These are phyloP conservation scores for Genyomyrus donnyi DNA, from an alignment of 2,113 vertebrate species.

Conservation along the genomic window DNA sequence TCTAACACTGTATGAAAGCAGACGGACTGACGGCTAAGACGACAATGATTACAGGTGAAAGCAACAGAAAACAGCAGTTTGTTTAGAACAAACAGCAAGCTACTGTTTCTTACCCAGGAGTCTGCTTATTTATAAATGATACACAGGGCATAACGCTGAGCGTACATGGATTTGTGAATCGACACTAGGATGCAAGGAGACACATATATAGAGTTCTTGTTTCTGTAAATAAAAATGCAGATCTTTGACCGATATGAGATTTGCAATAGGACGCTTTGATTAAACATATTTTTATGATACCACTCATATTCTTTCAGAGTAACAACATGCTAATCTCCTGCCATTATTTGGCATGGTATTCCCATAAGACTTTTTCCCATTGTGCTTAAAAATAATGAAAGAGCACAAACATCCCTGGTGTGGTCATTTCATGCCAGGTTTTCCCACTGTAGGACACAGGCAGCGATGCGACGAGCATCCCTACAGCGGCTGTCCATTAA, in stretches of 20 bases:
- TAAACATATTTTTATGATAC: background rate
- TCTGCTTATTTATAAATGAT: background rate
- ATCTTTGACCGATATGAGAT: background rate
- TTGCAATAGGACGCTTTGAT: background rate
- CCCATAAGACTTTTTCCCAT: background rate
- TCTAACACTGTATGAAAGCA: background rate
- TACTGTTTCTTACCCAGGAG: background rate
- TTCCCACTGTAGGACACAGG: background rate
- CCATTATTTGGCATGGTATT: background rate
- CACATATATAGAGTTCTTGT: background rate
- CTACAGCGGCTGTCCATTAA: background rate
- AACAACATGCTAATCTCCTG: background rate
- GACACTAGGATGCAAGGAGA: background rate
- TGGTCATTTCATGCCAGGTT: background rate
- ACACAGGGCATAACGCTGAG: background rate
- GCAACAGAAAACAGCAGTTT: background rate
- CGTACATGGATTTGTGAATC: background rate
- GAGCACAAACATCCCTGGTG: background rate
- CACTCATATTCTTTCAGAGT: background rate
- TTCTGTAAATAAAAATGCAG: background rate
- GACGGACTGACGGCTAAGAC: background rate
- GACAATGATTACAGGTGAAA: background rate
- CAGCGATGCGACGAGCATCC: background rate
- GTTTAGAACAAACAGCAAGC: background rate
- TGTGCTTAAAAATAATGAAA: slow-evolving; percentile 9